Base-by-base conservation (phyloP, 2,888 invertebrate genomes). In the Operophtera brumata region DNA sequence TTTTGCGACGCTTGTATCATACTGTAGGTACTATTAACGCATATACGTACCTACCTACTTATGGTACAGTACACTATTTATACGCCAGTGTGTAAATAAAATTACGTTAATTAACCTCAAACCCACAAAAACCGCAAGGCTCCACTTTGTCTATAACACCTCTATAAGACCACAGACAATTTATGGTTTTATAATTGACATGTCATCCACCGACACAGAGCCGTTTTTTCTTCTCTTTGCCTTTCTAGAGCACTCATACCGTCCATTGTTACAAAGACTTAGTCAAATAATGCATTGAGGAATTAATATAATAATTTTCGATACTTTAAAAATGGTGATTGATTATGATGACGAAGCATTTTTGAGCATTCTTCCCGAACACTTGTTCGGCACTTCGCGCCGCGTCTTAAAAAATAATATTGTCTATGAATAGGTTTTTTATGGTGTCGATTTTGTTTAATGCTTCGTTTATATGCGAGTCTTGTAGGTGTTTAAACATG, bases 291-390 rank as follows among this genome's bases (percentile, higher is more conserved):
- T 84, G 78, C 78, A 75, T 71, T 65, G 67, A 70, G 68, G 81
- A 83, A 89, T 88, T 89, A 89, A 89, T 89, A 84, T 86, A 85
- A 83, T 84, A 84, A 87, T 86, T 84, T 82, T 78, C 70, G 77
- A 84, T 83, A 81, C 82, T 80, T 78, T 56, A 80, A 72, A n/a
- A 84, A 84, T 82, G 84, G 85, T 89, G 89, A 89, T 89, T 89
- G 89, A 89, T 89, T 86, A 81, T 76, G 70, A 71, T 89, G 89
- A 89, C 78, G 72, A 62, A 62, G 87, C 87, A 62, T 68, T 80
- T 80, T 73, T 12, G 28, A 37, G 41, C 53, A 59, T 57, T 61
- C 47, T 41, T 45, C 45, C 39, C 30, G 30, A 42, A 49, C 57
- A 57, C 54, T 57, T 48, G 61, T 43, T 49, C 57, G 46, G 51